phyloP scores from a whole-genome alignment of 2,888 invertebrate species.

The Oasisia sp. region DNA sequence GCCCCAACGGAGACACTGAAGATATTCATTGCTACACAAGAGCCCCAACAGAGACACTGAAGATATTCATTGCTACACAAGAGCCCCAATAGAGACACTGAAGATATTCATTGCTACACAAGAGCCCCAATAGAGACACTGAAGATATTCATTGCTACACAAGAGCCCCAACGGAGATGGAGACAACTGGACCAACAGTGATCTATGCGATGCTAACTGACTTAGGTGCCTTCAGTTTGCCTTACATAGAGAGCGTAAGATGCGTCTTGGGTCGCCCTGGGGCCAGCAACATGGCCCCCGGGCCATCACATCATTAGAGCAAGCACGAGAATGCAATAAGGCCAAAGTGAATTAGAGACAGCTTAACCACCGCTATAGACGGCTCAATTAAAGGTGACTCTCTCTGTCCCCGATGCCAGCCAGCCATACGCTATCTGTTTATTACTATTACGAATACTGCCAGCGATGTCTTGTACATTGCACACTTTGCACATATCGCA shows the following conservation, averaged over 20 bases:
- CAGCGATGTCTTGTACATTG: background rate
- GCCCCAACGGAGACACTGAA: no score
- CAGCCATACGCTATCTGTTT: background rate
- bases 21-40: no score
- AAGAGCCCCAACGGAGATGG: background rate
- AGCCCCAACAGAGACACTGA: no score
- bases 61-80: no score
- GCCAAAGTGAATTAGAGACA: background rate
- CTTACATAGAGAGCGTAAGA: background rate
- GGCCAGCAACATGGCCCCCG: background rate
- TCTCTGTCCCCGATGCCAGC: background rate
- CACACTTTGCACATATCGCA: no score
- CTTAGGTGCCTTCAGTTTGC: background rate
- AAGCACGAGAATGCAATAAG: conserved; percentile 7
- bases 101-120: background rate
- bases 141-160: background rate
- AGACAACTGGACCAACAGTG: background rate
- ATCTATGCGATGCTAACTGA: background rate
- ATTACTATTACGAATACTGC: background rate
- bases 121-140: background rate
- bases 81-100: no score
- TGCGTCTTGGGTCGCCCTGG: background rate
- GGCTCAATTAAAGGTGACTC: conserved; percentile 7
- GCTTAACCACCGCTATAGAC: background rate
- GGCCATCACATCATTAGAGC: background rate